Evolutionary conservation across 2,888 invertebrate genomes (phyloP), one percentile per base, ranked within the genome.

Genomic region (Meteorus colon): DNA sequence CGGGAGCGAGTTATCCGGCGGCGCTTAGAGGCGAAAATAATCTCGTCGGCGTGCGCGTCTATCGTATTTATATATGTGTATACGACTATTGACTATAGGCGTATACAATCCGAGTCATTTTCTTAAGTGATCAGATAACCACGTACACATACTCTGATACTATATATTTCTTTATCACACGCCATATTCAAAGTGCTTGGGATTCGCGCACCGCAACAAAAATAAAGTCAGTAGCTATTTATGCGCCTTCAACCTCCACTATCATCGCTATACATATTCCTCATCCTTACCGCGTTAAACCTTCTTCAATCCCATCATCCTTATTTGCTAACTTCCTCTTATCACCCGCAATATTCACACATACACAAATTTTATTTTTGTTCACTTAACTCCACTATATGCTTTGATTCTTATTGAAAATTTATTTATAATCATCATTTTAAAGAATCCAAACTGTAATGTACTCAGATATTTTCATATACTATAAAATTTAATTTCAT

Each of bases 121-220:
- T 81, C 82, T 82, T 83, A 83, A 84, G 83, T 82, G 82, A 83
- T 82, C 82, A 81, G 84, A 81, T 84, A 81, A 83, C 78, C 76
- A 70, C 74, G 76, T 55, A 75, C 27, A 65, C 59, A 34, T 24
- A 24, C 29, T 51, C 51, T 41, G 41, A 41, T 41, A 41, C 41
- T 41, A 41, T 41, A 41, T 6, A 41, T 41, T 41, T 41, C 41
- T 41, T 41, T 41, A 41, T 41, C 41, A 41, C 41, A 12, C 41
- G 41, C 41, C 41, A 41, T 41, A 34, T 24, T 67, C 59, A 27
- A 59, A 67, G 67, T 59, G 41, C 27, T 24, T 67, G 12, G 66
- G 55, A 59, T 73, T 67, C n/a, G 14, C 66, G 34, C 55, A 24
- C 24, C 19, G 29, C 41, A 48, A 67, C 12, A 67, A 45, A 67